Conservation (phyloP, 2,888 invertebrate species). For the Platycheirus rosarum region DNA sequence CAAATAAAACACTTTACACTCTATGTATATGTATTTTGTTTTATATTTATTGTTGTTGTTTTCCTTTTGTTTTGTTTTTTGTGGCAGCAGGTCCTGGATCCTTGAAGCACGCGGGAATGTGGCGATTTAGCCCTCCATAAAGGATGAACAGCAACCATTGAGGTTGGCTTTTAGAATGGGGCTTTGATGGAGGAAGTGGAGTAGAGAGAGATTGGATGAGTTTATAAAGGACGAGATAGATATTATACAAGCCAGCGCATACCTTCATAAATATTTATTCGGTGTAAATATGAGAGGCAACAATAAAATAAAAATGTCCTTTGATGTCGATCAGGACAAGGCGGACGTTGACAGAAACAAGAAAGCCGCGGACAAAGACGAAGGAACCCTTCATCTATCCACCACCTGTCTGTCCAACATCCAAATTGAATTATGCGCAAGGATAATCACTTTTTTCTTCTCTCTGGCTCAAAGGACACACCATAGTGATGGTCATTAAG, state of each 20-base stretch:
- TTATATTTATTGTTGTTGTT: slow-evolving; percentile 61
- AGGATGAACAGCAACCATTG: slow-evolving; percentile 66
- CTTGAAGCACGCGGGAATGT: slow-evolving; percentile 60
- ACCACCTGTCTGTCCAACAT: slow-evolving; percentile 17
- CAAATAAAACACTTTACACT: slow-evolving; percentile 71
- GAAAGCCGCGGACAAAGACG: slow-evolving; percentile 33
- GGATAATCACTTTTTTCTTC: slow-evolving; percentile 46
- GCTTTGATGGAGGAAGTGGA: background rate
- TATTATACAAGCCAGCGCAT: slow-evolving; percentile 36
- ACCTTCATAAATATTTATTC: slow-evolving; percentile 73
- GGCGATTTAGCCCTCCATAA: slow-evolving; percentile 68
- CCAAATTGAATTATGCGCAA: slow-evolving; percentile 70
- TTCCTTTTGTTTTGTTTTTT: slow-evolving; percentile 46
- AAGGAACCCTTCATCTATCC: slow-evolving; percentile 20
- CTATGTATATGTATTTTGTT: slow-evolving; percentile 44
- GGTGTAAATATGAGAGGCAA: slow-evolving; percentile 62
- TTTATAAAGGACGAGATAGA: slow-evolving; percentile 38
- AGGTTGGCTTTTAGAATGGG: slow-evolving; percentile 30
- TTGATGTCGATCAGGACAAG: slow-evolving; percentile 44
- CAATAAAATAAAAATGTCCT: slow-evolving; percentile 49
- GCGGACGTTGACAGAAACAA: slow-evolving; percentile 35
- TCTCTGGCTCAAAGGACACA: background rate
- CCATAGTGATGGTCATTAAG: slow-evolving; percentile 2
- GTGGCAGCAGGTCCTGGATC: slow-evolving; percentile 65
- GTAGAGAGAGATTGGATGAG: background rate